Base-by-base conservation (phyloP, 2,888 invertebrate genomes). In the Oxytorus armatus region DNA sequence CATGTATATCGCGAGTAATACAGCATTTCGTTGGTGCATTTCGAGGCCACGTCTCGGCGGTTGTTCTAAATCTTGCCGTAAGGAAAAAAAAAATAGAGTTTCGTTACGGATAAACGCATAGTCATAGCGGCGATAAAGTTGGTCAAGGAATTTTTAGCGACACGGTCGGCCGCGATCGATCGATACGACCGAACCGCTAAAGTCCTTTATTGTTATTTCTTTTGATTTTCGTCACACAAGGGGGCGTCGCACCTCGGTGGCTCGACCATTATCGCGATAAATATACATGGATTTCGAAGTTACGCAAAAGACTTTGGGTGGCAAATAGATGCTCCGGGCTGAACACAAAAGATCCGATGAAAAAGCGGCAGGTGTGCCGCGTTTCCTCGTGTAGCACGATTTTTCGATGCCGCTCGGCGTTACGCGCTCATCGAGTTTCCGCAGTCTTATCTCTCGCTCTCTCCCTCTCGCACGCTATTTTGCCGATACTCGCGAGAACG, bases 351-450 rank as follows among this genome's bases (percentile, higher is more conserved):
- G 47, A 57, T 25, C 3, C 49, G 65, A 75, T 65, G 63, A 66
- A 59, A 47, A 59, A 59, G 51, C 44, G 29, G 79, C 79, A 79
- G 76, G 76, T 76, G 79, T 59, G 33, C 23, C 1, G 21, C 10
- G 51, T 59, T 8, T 70, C n/a, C 14, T 18, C 51, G 36, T 53
- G 47, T 39, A 49, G 66, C 39, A 61, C 72, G 47, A 76, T 75
- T 77, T 61, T 29, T 61, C 36, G 69, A 70, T 42, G 42, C 51
- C 75, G 73, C 59, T 53, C 25, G 14, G 18, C 25, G 61, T 47
- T 55, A 44, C 61, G 61, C 57, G 16, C 33, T 73, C 57, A 63
- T 79, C 49, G 65, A 53, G 51, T 66, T 65, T 68, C 21, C n/a
- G 23, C 29, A 18, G 33, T 69, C 79, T 79, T 79, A 76, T 66